phyloP scores from a whole-genome alignment of 2,888 invertebrate species.

The Rhagium mordax region DNA sequence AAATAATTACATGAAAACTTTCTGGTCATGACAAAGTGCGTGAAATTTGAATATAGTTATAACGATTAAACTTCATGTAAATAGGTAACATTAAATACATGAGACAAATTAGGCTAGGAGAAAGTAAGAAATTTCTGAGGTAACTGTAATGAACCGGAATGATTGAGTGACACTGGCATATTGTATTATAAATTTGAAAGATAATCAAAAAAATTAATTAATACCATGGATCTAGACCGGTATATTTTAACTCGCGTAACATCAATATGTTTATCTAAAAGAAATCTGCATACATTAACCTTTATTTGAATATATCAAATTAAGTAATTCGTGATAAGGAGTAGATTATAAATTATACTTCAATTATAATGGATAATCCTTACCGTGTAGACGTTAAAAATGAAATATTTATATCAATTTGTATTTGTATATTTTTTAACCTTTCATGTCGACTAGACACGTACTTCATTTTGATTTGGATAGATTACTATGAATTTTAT shows the following conservation, averaged over 20 bases:
- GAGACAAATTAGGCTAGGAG: not conserved
- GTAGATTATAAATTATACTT: slow-evolving; percentile 3
- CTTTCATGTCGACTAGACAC: slow-evolving; percentile 34
- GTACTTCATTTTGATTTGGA: slow-evolving; percentile 45
- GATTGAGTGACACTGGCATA: not conserved
- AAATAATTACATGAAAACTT: no score
- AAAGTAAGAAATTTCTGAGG: not conserved
- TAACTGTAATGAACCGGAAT: not conserved
- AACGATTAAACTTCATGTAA: no score
- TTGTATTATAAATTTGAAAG: not conserved
- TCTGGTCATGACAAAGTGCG: no score
- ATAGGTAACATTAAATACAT: no score
- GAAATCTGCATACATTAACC: slow-evolving; percentile 11
- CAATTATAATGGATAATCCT: slow-evolving; percentile 26
- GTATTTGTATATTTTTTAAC: slow-evolving; percentile 39
- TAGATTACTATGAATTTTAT: slow-evolving; percentile 49
- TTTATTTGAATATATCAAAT: slow-evolving; percentile 16
- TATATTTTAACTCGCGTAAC: not conserved
- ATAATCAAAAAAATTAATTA: not conserved
- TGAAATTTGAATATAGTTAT: no score
- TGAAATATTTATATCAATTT: slow-evolving; percentile 45
- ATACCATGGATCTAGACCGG: not conserved
- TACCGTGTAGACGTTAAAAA: slow-evolving; percentile 27
- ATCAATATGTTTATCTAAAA: slow-evolving; percentile 31
- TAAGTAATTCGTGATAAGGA: slow-evolving; percentile 6